Percentiles rank a stretch among this genome's conserved stretches.
Evolutionary conservation across 2,113 vertebrate genomes (phyloP).

Genomic region (Platichthys flesus): DNA sequence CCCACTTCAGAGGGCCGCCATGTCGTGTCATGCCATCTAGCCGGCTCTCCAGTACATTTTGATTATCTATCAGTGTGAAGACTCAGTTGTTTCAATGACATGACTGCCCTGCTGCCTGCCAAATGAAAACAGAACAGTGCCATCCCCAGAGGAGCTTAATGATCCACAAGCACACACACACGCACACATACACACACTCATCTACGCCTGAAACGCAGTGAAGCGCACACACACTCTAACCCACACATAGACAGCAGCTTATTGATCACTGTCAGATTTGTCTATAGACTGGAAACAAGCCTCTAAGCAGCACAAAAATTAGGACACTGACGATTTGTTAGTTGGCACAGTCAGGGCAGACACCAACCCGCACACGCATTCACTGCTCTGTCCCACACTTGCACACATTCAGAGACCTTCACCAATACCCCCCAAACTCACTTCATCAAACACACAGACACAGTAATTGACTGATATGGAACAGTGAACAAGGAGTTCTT

Average conservation of each 20-base stretch:
- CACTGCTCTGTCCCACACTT: slow-evolving; percentile 41
- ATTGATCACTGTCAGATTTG: slow-evolving; percentile 80
- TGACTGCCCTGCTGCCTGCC: slow-evolving; percentile 61
- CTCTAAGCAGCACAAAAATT: slow-evolving; percentile 76
- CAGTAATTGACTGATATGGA: slow-evolving; percentile 74
- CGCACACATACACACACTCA: slow-evolving; percentile 7
- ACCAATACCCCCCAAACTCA: not conserved
- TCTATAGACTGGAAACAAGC: slow-evolving; percentile 77
- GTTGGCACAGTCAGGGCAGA: slow-evolving; percentile 60
- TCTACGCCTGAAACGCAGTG: slow-evolving; percentile 36
- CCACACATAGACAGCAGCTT: slow-evolving; percentile 63
- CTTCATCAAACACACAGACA: slow-evolving; percentile 33
- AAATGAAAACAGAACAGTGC: slow-evolving; percentile 69
- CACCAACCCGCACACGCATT: slow-evolving; percentile 53
- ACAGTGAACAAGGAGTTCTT: slow-evolving; percentile 76
- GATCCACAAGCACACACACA: slow-evolving; percentile 55
- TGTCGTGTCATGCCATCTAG: slow-evolving; percentile 56
- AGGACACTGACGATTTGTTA: slow-evolving; percentile 77
- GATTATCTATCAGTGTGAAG: slow-evolving; percentile 70
- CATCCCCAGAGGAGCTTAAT: slow-evolving; percentile 74
- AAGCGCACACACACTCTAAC: slow-evolving; percentile 10
- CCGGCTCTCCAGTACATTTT: slow-evolving; percentile 44
- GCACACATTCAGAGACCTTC: slow-evolving; percentile 17
- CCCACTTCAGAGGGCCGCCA: slow-evolving; percentile 50
- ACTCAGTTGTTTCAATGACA: slow-evolving; percentile 69